Evolutionary conservation across 2,113 vertebrate species (phyloP), one percentile per base, ranked within the genome.

Genomic region (Guaruba guarouba): DNA sequence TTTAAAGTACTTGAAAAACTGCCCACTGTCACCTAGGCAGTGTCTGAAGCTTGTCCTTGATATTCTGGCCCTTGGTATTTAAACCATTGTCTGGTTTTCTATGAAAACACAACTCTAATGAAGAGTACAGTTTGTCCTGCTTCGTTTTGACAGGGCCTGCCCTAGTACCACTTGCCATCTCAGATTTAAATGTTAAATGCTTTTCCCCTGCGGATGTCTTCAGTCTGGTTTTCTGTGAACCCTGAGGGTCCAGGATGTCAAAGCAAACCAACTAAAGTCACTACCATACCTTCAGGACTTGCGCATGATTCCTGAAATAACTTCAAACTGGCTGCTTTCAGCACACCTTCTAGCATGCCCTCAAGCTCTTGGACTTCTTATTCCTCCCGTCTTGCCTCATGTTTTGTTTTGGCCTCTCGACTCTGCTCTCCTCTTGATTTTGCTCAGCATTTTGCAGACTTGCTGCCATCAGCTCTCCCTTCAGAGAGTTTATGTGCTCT

Each of bases 231-330:
- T 86, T 49, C 25, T 85, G n/a, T 52, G n/a, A 94, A 17, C 8
- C 6, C 31, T 35, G 35, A 73, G 19, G 33, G 4, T 41, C 19
- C 17, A 39, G 28, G 19, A 57, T 2, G 14, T 48, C 66, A 52
- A 13, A 63, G 31, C 59, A 93, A 88, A 46, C 14, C 29, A 77
- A 11, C 10, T 14, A 23, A 78, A 79, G 18, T 57, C 37, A 62
- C 10, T 27, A 43, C 11, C 14, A 16, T 25, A 41, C 1, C 35
- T 13, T 59, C 0, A 0, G 13, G 39, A 14, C 12, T 78, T 86
- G 18, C 19, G 52, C 31, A 57, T 5, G 4, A 51, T 75, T 88
- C 19, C 48, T 78, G 48, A 79, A 69, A 69, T 41, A 8, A 43
- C n/a, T 82, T 86, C 73, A 37, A 33, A 82, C 11, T 52, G 46